Evolutionary conservation across 2,113 vertebrate species (phyloP), one percentile per base, ranked within the genome.

Genomic region (Trichomycterus rosablanca): DNA sequence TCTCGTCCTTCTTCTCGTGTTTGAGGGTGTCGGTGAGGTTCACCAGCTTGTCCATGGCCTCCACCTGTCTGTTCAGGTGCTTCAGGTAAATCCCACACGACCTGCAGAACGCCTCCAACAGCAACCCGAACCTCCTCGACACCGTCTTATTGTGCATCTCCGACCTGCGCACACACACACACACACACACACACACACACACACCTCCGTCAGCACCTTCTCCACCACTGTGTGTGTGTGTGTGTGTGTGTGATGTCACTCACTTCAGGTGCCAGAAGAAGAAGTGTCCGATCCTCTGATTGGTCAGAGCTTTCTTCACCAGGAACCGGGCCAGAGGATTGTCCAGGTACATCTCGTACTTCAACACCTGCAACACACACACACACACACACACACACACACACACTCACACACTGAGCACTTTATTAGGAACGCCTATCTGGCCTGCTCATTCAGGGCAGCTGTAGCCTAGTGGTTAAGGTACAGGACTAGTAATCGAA

Each of bases 1-100:
- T 88, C 65, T 89, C 87, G 0, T 89, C 87, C 34, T 87, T 88
- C 71, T 88, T 89, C 73, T 89, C 87, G 37, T 88, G 87, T 61
- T 88, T 88, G 26, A 88, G 77, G 0, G 81, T 88, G 77, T 89
- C 87, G 0, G 87, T 89, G 34, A 89, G 79, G 63, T 89, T 88
- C 54, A 87, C 84, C 69, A 89, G 77, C 55, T 89, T 89, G 51
- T 89, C 87, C 87, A 89, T 89, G 34, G 87, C 87, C 67, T 89
- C 87, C 72, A 88, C 87, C 82, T 84, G 82, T 44, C 83, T 65
- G 71, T 81, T 84, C 20, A 83, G 74, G 59, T 84, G 81, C 32
- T 83, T 83, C 6, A 84, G 78, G 70, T 84, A 84, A 80, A 84
- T 80, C 14, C 83, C 83, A 16, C 83, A 84, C 1, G 77, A 78